Evolutionary conservation across 2,797 vertebrate species (phyloP).

Genomic region (Manis javanica): DNA sequence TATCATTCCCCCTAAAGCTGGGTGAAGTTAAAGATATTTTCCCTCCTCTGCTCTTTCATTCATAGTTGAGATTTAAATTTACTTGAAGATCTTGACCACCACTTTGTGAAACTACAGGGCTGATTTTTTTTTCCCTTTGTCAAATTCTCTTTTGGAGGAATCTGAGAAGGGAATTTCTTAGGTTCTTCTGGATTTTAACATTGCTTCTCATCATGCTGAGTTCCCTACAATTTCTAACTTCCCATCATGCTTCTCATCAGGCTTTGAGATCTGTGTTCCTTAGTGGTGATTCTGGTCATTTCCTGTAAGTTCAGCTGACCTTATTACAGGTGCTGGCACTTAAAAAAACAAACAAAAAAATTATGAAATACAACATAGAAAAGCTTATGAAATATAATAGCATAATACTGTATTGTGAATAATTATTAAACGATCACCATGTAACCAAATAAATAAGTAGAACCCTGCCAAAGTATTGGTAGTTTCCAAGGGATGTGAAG

Average conservation of each 20-base stretch:
- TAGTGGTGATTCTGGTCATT: background rate
- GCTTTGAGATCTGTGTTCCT: background rate
- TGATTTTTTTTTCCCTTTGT: background rate
- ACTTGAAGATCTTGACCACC: slow-evolving; percentile 41
- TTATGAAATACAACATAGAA: background rate
- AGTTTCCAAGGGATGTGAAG: background rate
- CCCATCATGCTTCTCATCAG: background rate
- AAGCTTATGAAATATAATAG: background rate
- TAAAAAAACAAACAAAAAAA: background rate
- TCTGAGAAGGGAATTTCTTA: slow-evolving; percentile 3
- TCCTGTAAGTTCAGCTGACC: background rate
- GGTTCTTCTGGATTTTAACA: background rate
- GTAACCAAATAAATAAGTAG: slow-evolving; percentile 15
- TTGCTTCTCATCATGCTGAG: background rate
- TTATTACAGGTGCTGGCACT: slow-evolving; percentile 11
- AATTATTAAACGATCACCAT: background rate
- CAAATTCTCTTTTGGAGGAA: slow-evolving; percentile 55
- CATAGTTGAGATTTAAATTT: slow-evolving; percentile 61
- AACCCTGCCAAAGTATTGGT: background rate
- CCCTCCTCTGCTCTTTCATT: background rate
- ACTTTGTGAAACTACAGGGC: slow-evolving; percentile 16
- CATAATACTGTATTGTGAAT: background rate
- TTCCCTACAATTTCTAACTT: background rate
- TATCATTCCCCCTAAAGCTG: background rate
- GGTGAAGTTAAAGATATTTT: slow-evolving; percentile 15